These are phyloP conservation scores for Crypturellus tataupa DNA, from an alignment of 2,797 vertebrate genomes.

Conservation along the genomic window DNA sequence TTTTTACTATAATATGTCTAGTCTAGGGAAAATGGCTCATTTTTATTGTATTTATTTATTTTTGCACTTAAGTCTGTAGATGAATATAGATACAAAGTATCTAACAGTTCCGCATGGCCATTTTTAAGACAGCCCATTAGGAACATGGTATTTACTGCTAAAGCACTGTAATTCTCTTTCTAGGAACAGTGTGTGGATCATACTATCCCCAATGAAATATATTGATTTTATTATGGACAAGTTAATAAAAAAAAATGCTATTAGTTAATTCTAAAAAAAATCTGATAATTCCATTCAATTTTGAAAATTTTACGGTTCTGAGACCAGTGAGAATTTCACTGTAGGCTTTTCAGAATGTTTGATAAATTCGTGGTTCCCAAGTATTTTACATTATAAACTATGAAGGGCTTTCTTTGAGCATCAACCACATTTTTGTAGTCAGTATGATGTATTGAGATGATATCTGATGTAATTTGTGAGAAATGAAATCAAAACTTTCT, in stretches of 20 bases:
- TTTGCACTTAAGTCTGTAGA: neutral
- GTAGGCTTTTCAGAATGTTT: constrained; percentile 59
- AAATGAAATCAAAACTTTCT: neutral
- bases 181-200: constrained; percentile 77
- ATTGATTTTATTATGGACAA: constrained; percentile 77
- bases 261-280: constrained; percentile 51
- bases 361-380: neutral
- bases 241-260: constrained; percentile 60
- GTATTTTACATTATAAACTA: constrained; percentile 15
- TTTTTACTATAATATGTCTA: neutral
- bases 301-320: constrained; percentile 81
- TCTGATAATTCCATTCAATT: constrained; percentile 78
- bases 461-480: neutral
- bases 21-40: neutral
- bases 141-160: constrained; percentile 40
- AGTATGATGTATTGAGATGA: constrained; percentile 1
- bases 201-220: constrained; percentile 62
- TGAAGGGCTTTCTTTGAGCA: constrained; percentile 31
- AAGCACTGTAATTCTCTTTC: constrained; percentile 76
- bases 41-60: neutral
- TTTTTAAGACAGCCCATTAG: neutral
- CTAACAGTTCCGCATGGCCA: neutral
- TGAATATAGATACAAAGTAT: neutral
- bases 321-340: constrained; percentile 81
- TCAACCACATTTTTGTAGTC: neutral